Conservation (phyloP, 2,797 vertebrate genomes). For the Mionectes olivaceus region DNA sequence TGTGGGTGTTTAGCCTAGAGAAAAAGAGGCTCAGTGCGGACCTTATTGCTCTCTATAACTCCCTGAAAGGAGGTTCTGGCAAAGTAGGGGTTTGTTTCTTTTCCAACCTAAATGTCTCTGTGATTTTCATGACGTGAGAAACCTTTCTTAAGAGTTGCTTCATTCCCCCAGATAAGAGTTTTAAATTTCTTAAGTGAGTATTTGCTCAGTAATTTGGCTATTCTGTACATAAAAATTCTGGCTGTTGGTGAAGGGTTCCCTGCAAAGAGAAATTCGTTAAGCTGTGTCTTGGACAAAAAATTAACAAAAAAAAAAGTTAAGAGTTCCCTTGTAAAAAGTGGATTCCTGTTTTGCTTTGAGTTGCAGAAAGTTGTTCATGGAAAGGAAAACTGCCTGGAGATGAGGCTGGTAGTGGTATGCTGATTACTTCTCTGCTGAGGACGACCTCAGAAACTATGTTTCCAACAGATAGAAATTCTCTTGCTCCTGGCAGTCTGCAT, state of each 20-base stretch:
- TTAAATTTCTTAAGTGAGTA: background rate
- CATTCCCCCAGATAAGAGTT: background rate
- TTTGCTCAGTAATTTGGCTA: background rate
- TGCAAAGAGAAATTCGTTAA: background rate
- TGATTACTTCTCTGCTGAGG: background rate
- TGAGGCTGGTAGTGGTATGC: background rate
- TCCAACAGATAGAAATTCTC: background rate
- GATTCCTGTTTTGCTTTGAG: background rate
- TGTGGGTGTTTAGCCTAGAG: rapidly evolving
- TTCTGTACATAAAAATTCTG: background rate
- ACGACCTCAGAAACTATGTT: background rate
- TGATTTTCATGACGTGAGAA: background rate
- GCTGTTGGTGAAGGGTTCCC: background rate
- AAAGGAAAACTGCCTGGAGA: background rate
- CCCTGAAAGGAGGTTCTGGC: no score
- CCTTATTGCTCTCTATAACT: no score
- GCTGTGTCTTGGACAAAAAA: background rate
- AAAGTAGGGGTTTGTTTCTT: rapidly evolving
- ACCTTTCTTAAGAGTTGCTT: background rate
- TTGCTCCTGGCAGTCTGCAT: background rate
- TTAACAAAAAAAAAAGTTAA: no score
- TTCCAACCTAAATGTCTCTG: background rate
- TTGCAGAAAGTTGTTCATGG: rapidly evolving
- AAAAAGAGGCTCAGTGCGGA: background rate
- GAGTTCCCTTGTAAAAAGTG: background rate